phyloP scores from a whole-genome alignment of 2,888 invertebrate genomes.

The Exephanes ischioxanthus region DNA sequence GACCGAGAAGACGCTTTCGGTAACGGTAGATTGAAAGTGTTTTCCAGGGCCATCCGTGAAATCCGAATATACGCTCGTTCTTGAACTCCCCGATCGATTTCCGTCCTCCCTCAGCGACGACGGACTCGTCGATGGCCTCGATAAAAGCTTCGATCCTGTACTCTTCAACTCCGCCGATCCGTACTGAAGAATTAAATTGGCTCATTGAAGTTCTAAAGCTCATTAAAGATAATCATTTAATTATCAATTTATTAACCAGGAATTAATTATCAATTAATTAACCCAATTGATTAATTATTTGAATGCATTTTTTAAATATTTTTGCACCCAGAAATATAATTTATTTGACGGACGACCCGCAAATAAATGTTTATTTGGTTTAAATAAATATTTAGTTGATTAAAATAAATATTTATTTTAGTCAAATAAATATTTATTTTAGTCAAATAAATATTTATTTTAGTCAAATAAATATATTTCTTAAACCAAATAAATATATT shows the following conservation, averaged over 20 bases:
- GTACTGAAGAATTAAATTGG: slow-evolving; percentile 63
- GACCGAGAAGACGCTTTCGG: slow-evolving; percentile 64
- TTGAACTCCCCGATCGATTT: slow-evolving; percentile 69
- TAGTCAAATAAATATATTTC: too few species aligned
- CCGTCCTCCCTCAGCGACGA: slow-evolving; percentile 52
- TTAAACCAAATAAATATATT: too few species aligned
- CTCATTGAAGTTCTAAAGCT: background rate
- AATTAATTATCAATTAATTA: too few species aligned
- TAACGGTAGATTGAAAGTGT: slow-evolving; percentile 67
- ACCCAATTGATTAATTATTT: background rate
- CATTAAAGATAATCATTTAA: background rate
- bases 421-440: too few species aligned
- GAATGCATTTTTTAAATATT: slow-evolving; percentile 1
- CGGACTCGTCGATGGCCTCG: slow-evolving; percentile 65
- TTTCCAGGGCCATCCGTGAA: slow-evolving; percentile 68
- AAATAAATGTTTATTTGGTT: too few species aligned
- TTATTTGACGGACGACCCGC: too few species aligned
- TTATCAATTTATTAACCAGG: background rate
- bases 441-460: too few species aligned
- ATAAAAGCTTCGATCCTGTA: slow-evolving; percentile 67
- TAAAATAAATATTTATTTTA: too few species aligned
- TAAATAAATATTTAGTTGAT: too few species aligned
- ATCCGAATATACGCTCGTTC: slow-evolving; percentile 63
- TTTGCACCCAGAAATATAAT: background rate
- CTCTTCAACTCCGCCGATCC: slow-evolving; percentile 65